phyloP scores from a whole-genome alignment of 2,888 invertebrate genomes.

The Allygus modestus region DNA sequence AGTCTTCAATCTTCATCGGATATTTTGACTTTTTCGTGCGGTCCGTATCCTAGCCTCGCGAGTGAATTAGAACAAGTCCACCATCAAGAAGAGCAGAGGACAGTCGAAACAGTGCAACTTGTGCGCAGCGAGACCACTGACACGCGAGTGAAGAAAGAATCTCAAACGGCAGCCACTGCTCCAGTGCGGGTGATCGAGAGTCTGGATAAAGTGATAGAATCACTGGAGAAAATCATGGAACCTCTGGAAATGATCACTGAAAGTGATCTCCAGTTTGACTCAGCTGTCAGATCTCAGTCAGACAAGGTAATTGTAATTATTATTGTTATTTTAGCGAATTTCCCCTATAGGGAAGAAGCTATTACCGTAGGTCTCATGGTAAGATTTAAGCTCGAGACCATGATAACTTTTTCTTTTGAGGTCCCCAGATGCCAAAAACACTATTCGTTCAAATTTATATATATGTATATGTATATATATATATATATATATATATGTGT shows the following conservation, averaged over 20 bases:
- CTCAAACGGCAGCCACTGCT: background rate
- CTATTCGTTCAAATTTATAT: too few species aligned
- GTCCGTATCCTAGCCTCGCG: conserved; percentile 50
- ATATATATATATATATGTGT: too few species aligned
- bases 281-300: conserved; percentile 24
- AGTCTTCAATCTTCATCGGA: conserved; percentile 22
- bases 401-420: too few species aligned
- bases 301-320: conserved; percentile 44
- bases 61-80: conserved; percentile 41
- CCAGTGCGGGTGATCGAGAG: conserved; percentile 62
- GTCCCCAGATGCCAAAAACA: too few species aligned
- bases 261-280: background rate
- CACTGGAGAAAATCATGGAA: conserved; percentile 64
- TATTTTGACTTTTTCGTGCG: background rate
- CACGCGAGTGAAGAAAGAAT: background rate
- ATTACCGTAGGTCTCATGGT: too few species aligned
- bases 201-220: conserved; percentile 64
- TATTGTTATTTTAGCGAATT: too few species aligned
- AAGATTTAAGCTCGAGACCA: too few species aligned
- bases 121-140: background rate
- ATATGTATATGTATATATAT: too few species aligned
- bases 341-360: too few species aligned
- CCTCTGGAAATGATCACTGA: conserved; percentile 60
- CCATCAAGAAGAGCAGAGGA: background rate
- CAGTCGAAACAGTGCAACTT: background rate